Percentiles rank a stretch among this genome's conserved stretches.
These are phyloP conservation scores for Chrysotoxum bicinctum DNA, from an alignment of 2,888 invertebrate genomes.

Conservation along the genomic window DNA sequence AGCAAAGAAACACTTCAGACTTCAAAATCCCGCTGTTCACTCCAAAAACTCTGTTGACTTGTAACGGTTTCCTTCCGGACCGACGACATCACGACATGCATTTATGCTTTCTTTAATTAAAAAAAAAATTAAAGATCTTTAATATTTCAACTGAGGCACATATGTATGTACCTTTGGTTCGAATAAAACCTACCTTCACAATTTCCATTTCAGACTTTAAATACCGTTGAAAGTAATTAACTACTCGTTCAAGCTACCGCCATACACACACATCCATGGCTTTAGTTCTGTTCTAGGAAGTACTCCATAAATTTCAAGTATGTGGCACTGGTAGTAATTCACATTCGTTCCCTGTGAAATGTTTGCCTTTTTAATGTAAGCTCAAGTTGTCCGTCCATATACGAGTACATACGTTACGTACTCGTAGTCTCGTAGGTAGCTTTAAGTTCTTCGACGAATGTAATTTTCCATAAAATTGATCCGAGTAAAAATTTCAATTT, in stretches of 20 bases:
- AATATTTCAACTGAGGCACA: not conserved
- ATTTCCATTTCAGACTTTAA: not conserved
- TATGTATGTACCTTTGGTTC: not conserved
- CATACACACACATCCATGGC: not conserved
- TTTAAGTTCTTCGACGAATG: slow-evolving; percentile 43
- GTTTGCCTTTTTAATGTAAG: slow-evolving; percentile 18
- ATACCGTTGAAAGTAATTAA: slow-evolving; percentile 20
- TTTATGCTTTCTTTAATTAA: too few species aligned
- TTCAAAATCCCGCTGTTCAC: too few species aligned
- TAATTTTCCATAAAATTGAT: slow-evolving; percentile 62
- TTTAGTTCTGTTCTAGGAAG: not conserved
- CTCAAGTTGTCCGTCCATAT: slow-evolving; percentile 37
- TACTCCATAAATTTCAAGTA: slow-evolving; percentile 40
- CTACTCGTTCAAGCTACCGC: not conserved
- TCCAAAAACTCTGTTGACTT: too few species aligned
- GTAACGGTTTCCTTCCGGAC: too few species aligned
- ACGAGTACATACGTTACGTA: too few species aligned
- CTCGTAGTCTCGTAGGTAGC: slow-evolving; percentile 1
- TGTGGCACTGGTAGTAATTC: slow-evolving; percentile 29
- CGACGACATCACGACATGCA: too few species aligned
- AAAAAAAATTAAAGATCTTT: too few species aligned
- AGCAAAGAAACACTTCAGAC: too few species aligned
- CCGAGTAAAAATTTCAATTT: slow-evolving; percentile 56
- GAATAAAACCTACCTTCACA: slow-evolving; percentile 12
- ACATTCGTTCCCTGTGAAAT: slow-evolving; percentile 5